Percentiles rank a stretch among this genome's conserved stretches.
These are phyloP conservation scores for Leptopilina myrica DNA, from an alignment of 2,888 invertebrate genomes.

Conservation along the genomic window DNA sequence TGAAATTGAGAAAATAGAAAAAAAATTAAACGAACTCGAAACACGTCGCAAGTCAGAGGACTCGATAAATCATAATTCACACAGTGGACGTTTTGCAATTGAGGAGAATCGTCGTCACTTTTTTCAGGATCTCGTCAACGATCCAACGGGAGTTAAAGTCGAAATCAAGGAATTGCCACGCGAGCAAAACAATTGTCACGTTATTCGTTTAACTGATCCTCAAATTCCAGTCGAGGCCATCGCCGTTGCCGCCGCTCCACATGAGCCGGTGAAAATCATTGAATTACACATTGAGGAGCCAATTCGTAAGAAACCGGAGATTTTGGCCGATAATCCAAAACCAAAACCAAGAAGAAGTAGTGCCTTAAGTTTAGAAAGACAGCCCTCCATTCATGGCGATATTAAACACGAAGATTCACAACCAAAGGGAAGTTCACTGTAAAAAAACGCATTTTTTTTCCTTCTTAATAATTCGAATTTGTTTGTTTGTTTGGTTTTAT, in stretches of 20 bases:
- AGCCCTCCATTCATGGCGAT: constrained; percentile 47
- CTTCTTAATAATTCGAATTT: neutral
- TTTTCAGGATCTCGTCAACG: constrained; percentile 65
- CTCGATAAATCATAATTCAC: constrained; percentile 18
- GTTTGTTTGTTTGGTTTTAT: neutral
- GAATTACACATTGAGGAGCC: constrained; percentile 79
- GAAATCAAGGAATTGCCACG: constrained; percentile 68
- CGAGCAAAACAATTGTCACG: constrained; percentile 67
- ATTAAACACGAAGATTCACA: neutral
- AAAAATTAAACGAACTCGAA: constrained; percentile 69
- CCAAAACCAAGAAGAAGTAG: constrained; percentile 80
- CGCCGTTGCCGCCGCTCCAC: too few species aligned
- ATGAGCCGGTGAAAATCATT: constrained; percentile 73
- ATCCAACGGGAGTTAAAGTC: constrained; percentile 53
- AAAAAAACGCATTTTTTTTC: constrained; percentile 20
- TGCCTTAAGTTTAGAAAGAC: constrained; percentile 55
- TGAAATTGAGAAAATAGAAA: constrained; percentile 72
- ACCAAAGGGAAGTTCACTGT: constrained; percentile 15
- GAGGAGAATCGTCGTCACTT: constrained; percentile 67
- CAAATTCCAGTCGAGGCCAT: constrained; percentile 58
- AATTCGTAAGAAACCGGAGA: constrained; percentile 73
- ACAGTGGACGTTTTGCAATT: constrained; percentile 60
- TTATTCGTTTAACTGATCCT: constrained; percentile 67
- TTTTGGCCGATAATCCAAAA: constrained; percentile 76
- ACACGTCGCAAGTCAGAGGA: constrained; percentile 51